phyloP scores from a whole-genome alignment of 2,113 vertebrate species.

The Bubo bubo region DNA sequence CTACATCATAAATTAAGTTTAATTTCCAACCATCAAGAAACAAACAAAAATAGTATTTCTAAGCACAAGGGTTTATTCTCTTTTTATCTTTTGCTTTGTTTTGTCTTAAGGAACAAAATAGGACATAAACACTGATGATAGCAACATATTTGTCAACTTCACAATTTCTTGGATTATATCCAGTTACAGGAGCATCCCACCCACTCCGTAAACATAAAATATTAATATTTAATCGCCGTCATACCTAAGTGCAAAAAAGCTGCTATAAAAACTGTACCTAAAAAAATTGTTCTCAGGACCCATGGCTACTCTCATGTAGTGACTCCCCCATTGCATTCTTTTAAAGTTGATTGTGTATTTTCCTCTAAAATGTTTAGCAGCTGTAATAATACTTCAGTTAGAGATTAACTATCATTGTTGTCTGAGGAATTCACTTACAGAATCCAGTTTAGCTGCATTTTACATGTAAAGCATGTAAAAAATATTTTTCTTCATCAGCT shows the following conservation, averaged over 20 bases:
- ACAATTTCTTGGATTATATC: not conserved
- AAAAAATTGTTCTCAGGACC: not conserved
- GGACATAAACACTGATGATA: not conserved
- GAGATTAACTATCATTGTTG: not conserved
- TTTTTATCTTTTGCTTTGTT: not conserved
- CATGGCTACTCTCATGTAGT: not conserved
- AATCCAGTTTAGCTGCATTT: not conserved
- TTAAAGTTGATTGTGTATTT: not conserved
- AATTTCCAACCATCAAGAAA: not conserved
- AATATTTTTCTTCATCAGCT: not conserved
- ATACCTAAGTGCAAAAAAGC: not conserved
- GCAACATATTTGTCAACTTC: not conserved
- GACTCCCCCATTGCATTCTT: not conserved
- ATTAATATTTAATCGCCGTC: not conserved
- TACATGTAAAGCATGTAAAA: not conserved
- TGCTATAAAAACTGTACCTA: not conserved
- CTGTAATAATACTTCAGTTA: not conserved
- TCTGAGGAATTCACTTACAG: not conserved
- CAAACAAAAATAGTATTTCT: not conserved
- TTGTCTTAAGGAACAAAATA: not conserved
- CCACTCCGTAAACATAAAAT: not conserved
- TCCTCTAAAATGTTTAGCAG: not conserved
- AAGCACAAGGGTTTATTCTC: not conserved
- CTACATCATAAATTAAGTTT: not conserved
- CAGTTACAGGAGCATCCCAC: not conserved